Evolutionary conservation across 2,113 vertebrate genomes (phyloP).

Genomic region (Verasper variegatus): DNA sequence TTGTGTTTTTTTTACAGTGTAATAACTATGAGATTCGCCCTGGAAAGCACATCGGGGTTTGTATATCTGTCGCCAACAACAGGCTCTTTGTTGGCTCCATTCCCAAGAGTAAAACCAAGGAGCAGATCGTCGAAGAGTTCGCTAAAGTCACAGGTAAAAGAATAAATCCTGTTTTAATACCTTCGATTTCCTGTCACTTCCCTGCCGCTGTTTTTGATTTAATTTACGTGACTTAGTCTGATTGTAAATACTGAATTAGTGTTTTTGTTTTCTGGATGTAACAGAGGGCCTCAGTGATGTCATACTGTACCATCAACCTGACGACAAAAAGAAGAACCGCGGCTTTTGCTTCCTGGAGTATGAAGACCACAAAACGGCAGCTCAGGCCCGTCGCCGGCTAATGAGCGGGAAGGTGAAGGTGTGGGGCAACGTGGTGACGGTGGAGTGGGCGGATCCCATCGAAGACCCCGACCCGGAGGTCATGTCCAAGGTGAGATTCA

Average conservation of each 20-base stretch:
- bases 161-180: background rate
- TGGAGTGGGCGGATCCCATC: slow-evolving; percentile 99
- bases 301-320: slow-evolving; percentile 97
- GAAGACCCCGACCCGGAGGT: slow-evolving; percentile 99
- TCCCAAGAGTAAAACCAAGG: slow-evolving; percentile 99
- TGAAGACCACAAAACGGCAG: slow-evolving; percentile 98
- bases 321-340: slow-evolving; percentile 98
- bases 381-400: slow-evolving; percentile 94
- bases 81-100: slow-evolving; percentile 98
- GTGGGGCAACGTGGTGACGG: slow-evolving; percentile 97
- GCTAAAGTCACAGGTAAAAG: slow-evolving; percentile 94
- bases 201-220: background rate
- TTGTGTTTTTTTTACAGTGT: slow-evolving; percentile 82
- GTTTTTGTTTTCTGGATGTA: background rate
- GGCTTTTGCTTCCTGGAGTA: slow-evolving; percentile 99
- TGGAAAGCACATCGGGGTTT: slow-evolving; percentile 98
- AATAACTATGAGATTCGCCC: slow-evolving; percentile 98
- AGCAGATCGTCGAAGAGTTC: slow-evolving; percentile 99
- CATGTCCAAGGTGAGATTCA: slow-evolving; percentile 92
- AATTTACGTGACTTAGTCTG: too few species aligned
- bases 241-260: background rate
- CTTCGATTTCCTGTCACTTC: background rate
- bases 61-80: slow-evolving; percentile 99
- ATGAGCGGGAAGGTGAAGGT: slow-evolving; percentile 99
- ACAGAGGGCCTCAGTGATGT: slow-evolving; percentile 98